A percentile compares a stretch with the other conserved stretches of the same genome.
Evolutionary conservation across 2,797 vertebrate species (phyloP).

Genomic region (Sebastes matsubarae): DNA sequence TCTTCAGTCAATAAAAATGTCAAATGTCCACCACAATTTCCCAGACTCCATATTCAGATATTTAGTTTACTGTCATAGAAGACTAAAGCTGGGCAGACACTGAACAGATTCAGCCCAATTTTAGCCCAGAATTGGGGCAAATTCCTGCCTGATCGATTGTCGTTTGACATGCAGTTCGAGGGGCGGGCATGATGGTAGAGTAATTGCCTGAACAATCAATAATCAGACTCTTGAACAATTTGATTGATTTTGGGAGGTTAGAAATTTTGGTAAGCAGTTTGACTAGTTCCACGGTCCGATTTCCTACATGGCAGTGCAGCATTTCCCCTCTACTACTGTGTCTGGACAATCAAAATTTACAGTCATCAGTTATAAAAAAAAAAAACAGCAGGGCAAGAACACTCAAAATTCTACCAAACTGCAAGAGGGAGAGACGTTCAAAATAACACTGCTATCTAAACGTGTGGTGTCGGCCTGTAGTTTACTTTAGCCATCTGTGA

Average conservation of each 20-base stretch:
- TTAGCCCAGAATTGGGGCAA: not conserved
- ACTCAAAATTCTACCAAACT: too few relatives aligned
- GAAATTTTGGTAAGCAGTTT: not conserved
- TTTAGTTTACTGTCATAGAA: not conserved
- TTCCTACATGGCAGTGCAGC: not conserved
- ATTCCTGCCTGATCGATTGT: not conserved
- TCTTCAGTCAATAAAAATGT: not conserved
- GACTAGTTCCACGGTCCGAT: not conserved
- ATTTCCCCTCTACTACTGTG: too few relatives aligned
- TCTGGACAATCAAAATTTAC: too few relatives aligned
- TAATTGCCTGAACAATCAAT: not conserved
- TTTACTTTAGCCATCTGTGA: too few relatives aligned
- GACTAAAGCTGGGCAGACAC: not conserved
- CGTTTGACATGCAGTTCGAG: not conserved
- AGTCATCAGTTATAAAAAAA: too few relatives aligned
- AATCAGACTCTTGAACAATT: not conserved
- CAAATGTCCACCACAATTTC: not conserved
- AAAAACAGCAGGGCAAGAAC: accelerated
- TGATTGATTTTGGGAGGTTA: not conserved
- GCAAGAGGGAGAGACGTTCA: too few relatives aligned
- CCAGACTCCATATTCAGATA: not conserved
- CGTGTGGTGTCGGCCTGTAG: too few relatives aligned
- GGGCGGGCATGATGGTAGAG: not conserved
- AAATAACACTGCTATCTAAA: too few relatives aligned
- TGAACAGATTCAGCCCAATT: not conserved